A percentile compares a stretch with the other conserved stretches of the same genome.
phyloP scores from a whole-genome alignment of 2,888 invertebrate genomes.

The Eumerus sabulonum region DNA sequence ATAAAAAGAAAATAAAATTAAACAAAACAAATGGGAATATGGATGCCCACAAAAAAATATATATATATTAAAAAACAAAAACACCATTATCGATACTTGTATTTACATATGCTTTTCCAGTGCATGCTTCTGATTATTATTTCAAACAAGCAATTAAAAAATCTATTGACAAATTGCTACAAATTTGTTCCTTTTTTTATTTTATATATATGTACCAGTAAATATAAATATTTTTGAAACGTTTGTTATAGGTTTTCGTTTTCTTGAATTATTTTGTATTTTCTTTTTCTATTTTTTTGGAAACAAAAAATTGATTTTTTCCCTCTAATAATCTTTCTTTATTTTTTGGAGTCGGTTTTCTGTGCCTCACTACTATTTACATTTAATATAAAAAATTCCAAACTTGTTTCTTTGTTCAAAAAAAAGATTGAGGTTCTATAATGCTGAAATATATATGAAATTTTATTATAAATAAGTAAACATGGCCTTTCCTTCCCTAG shows the following conservation, averaged over 20 bases:
- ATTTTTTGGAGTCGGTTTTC: conserved; percentile 35
- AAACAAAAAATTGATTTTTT: conserved; percentile 29
- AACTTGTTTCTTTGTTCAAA: conserved; percentile 47
- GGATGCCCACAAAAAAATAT: too few relatives aligned
- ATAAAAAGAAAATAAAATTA: conserved; percentile 20
- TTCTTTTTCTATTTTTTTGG: conserved; percentile 32
- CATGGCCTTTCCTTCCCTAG: conserved; percentile 52
- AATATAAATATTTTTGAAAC: conserved; percentile 14
- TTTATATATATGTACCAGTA: conserved; percentile 25
- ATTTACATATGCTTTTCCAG: conserved; percentile 63
- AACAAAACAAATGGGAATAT: not conserved
- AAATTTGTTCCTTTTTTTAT: conserved; percentile 63
- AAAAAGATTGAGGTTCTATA: conserved; percentile 13
- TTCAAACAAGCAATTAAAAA: conserved; percentile 24
- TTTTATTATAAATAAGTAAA: conserved; percentile 43
- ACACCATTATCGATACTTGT: conserved; percentile 59
- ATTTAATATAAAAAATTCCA: conserved; percentile 27
- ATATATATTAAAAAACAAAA: conserved; percentile 6
- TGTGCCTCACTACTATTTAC: conserved; percentile 55
- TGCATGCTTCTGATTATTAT: conserved; percentile 58
- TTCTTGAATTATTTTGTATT: conserved; percentile 35
- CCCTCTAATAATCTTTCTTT: conserved; percentile 29
- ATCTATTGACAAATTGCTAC: conserved; percentile 44
- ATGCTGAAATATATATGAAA: conserved; percentile 3
- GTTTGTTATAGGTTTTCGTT: conserved; percentile 29